phyloP scores from a whole-genome alignment of 2,797 vertebrate genomes.

The Podargus strigoides region DNA sequence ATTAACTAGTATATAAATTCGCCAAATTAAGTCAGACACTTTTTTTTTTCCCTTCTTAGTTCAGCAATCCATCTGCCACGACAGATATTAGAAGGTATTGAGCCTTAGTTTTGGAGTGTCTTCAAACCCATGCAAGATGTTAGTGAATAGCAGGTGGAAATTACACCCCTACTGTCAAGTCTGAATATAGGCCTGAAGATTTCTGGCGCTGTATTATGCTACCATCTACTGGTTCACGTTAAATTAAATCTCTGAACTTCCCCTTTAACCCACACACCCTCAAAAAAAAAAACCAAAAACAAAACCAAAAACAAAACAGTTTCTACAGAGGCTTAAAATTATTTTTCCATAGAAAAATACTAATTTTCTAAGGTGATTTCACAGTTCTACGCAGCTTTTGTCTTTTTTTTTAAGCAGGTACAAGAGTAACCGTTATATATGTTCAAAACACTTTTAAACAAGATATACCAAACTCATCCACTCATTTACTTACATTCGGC shows the following conservation, averaged over 20 bases:
- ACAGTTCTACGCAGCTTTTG: not conserved
- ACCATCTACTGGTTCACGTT: slow-evolving; percentile 25
- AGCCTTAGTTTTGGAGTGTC: not conserved
- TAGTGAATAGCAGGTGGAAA: not conserved
- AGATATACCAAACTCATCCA: not conserved
- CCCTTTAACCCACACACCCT: not conserved
- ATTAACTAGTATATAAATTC: not conserved
- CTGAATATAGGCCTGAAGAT: not conserved
- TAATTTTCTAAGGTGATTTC: not conserved
- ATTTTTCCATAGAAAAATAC: not conserved
- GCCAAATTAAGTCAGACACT: not conserved
- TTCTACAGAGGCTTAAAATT: not conserved
- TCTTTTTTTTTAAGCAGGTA: not conserved
- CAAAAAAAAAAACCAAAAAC: not conserved
- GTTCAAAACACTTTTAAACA: not conserved
- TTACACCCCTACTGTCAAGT: not conserved
- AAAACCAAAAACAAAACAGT: not conserved
- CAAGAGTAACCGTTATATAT: not conserved
- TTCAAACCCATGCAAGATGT: not conserved
- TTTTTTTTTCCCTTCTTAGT: not conserved
- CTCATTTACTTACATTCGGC: slow-evolving; percentile 92
- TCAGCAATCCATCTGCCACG: not conserved
- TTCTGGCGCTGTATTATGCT: slow-evolving; percentile 29
- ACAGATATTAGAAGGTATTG: not conserved
- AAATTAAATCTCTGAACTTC: not conserved